Evolutionary conservation across 2,113 vertebrate genomes (phyloP).

Genomic region (Paraplagusia blochii): DNA sequence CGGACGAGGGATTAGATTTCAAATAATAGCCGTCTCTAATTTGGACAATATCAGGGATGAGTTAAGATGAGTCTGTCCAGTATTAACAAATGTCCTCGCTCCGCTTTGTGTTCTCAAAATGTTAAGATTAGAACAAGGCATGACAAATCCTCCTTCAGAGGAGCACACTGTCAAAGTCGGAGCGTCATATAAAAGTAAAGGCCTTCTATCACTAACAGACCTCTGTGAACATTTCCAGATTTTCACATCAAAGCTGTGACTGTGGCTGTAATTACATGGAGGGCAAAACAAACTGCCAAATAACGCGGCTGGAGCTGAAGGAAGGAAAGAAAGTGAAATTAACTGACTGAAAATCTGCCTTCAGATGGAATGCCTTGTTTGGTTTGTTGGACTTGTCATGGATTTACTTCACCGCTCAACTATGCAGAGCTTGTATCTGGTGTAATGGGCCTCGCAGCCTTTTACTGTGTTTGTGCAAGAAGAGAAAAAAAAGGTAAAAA

Average conservation of each 20-base stretch:
- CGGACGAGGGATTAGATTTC: too few relatives aligned
- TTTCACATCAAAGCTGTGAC: slow-evolving; percentile 48
- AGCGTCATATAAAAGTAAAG: slow-evolving; percentile 45
- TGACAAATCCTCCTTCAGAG: slow-evolving; percentile 23
- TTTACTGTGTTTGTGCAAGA: slow-evolving; percentile 20
- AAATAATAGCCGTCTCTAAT: too few relatives aligned
- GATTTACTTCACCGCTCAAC: slow-evolving; percentile 45
- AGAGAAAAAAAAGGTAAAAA: slow-evolving; percentile 3
- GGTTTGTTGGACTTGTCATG: slow-evolving; percentile 52
- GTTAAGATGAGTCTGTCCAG: slow-evolving; percentile 6
- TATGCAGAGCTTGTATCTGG: slow-evolving; percentile 22
- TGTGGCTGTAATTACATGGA: slow-evolving; percentile 49
- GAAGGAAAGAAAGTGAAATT: slow-evolving; percentile 20
- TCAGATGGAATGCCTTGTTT: slow-evolving; percentile 51
- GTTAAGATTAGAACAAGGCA: slow-evolving; percentile 16
- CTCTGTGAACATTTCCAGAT: slow-evolving; percentile 53
- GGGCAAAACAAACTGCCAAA: slow-evolving; percentile 52
- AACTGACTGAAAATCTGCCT: slow-evolving; percentile 37
- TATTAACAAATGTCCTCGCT: neutral
- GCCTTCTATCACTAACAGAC: slow-evolving; percentile 47
- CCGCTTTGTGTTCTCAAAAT: slow-evolving; percentile 1
- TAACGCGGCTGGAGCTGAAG: slow-evolving; percentile 30
- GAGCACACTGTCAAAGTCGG: slow-evolving; percentile 19
- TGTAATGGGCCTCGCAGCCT: slow-evolving; percentile 5
- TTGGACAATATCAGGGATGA: slow-evolving; percentile 3